phyloP scores from a whole-genome alignment of 2,113 vertebrate species.

The Oreochromis tanganicae region DNA sequence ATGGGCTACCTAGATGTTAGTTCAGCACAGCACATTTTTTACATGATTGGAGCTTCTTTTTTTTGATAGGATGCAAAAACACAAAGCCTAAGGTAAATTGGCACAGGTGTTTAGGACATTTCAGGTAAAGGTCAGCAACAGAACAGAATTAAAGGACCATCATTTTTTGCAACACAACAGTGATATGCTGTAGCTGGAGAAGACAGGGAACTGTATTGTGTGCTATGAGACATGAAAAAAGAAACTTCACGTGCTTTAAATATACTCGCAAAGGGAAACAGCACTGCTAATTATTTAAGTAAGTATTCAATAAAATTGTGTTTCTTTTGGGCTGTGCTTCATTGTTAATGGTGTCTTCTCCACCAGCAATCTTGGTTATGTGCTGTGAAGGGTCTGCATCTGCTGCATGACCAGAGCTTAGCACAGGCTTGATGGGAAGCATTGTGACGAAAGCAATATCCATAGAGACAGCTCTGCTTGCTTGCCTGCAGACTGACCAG shows the following conservation, averaged over 20 bases:
- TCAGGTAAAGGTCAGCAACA: slow-evolving; percentile 2
- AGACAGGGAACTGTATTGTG: background rate
- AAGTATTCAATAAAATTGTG: background rate
- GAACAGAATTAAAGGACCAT: background rate
- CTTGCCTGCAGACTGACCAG: slow-evolving; percentile 32
- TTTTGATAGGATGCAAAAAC: background rate
- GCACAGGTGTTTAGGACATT: background rate
- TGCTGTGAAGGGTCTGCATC: slow-evolving; percentile 38
- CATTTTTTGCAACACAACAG: background rate
- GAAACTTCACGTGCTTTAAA: background rate
- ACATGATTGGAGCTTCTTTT: background rate
- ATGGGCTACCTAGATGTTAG: background rate
- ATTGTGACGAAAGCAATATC: slow-evolving; percentile 70
- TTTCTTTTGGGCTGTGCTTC: background rate
- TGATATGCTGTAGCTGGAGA: background rate
- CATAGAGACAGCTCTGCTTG: slow-evolving; percentile 63
- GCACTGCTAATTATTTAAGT: background rate
- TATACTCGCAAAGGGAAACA: background rate
- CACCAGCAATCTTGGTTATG: slow-evolving; percentile 24
- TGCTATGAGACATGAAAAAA: background rate
- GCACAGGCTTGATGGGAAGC: slow-evolving; percentile 33
- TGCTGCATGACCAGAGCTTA: slow-evolving; percentile 38
- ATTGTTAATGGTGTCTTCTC: slow-evolving; percentile 16
- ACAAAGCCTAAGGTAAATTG: background rate
- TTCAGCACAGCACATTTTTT: background rate